Evolutionary conservation across 1,140 invertebrate genomes (phyloP).

Genomic region (Grapholita molesta): DNA sequence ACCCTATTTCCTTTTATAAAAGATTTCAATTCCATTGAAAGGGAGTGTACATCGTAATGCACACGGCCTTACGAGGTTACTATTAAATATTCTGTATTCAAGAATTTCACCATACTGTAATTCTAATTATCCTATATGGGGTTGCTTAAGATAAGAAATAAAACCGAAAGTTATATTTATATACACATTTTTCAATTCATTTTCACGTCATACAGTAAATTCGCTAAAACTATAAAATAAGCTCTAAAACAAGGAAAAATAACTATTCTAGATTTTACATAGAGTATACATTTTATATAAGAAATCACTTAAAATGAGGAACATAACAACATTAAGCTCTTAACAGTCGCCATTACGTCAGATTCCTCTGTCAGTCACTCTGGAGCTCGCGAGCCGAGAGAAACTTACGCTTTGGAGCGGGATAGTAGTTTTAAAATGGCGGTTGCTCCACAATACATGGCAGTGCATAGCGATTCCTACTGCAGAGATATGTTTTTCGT

Average conservation of each 20-base stretch:
- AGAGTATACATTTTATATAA: slow-evolving; percentile 16
- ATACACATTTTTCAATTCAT: slow-evolving; percentile 3
- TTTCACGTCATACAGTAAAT: slow-evolving; percentile 11
- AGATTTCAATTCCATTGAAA: too few relatives aligned
- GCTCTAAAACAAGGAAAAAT: slow-evolving; percentile 13
- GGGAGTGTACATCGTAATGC: too few relatives aligned
- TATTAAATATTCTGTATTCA: too few relatives aligned
- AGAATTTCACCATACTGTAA: too few relatives aligned
- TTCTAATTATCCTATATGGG: too few relatives aligned
- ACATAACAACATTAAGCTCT: slow-evolving; percentile 7
- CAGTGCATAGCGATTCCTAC: neutral
- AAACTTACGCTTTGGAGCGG: neutral
- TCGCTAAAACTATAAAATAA: slow-evolving; percentile 7
- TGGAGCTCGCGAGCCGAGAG: neutral
- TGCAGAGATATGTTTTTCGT: neutral
- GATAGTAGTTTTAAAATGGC: neutral
- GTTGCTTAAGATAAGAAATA: neutral
- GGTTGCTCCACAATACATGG: neutral
- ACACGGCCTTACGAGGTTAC: too few relatives aligned
- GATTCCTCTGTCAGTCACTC: neutral
- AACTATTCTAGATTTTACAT: slow-evolving; percentile 14
- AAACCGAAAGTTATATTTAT: neutral
- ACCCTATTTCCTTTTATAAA: too few relatives aligned
- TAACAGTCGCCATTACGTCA: neutral
- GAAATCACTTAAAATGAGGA: slow-evolving; percentile 18